Percentiles rank a stretch among this genome's conserved stretches.
Evolutionary conservation across 2,888 invertebrate species (phyloP).

Genomic region (Prosopocoilus inquinatus): DNA sequence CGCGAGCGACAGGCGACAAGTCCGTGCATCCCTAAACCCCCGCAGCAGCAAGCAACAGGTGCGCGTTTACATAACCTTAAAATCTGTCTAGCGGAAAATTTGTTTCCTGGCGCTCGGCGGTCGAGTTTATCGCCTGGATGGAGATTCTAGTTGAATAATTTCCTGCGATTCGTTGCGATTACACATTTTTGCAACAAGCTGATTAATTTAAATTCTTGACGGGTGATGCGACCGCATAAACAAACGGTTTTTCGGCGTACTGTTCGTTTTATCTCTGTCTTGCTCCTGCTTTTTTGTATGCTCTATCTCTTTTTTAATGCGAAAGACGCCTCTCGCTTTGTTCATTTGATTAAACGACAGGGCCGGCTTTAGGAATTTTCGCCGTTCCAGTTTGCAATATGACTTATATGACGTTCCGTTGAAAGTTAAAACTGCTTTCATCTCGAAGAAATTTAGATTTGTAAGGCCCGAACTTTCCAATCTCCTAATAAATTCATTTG

Average conservation of each 20-base stretch:
- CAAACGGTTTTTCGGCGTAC: constrained; percentile 12
- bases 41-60: background rate
- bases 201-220: constrained; percentile 12
- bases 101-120: background rate
- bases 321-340: too few relatives aligned
- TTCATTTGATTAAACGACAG: too few relatives aligned
- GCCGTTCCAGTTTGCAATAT: too few relatives aligned
- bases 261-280: background rate
- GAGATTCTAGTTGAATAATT: background rate
- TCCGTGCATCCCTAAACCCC: constrained; percentile 3
- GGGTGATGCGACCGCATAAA: constrained; percentile 3
- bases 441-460: too few relatives aligned
- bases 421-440: too few relatives aligned
- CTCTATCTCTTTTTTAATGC: background rate
- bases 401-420: too few relatives aligned
- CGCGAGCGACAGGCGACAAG: constrained; percentile 11
- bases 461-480: too few relatives aligned
- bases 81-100: constrained; percentile 1
- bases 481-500: too few relatives aligned
- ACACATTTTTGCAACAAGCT: background rate
- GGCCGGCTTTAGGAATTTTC: too few relatives aligned
- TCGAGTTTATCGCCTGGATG: background rate
- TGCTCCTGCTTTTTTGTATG: background rate
- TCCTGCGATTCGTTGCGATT: background rate
- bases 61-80: constrained; percentile 8